Evolutionary conservation across 2,888 invertebrate species (phyloP).

Genomic region (Cylindroiulus punctatus): DNA sequence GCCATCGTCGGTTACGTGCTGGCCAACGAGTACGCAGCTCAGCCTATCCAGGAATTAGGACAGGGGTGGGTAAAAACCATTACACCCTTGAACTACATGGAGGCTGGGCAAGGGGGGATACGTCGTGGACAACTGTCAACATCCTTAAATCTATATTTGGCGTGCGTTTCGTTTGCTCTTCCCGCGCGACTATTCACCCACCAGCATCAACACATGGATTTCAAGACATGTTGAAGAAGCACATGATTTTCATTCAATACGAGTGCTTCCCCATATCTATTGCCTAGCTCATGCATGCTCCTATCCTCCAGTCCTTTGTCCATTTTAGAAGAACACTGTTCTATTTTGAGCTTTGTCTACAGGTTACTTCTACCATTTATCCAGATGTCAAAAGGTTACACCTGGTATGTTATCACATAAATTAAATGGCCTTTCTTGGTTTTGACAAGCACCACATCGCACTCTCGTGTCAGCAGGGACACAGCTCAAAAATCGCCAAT

Average conservation of each 20-base stretch:
- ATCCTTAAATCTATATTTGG: neutral
- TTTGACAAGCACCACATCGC: too few relatives aligned
- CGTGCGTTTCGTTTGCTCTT: neutral
- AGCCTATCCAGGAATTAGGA: neutral
- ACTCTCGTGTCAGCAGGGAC: too few relatives aligned
- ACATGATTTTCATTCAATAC: neutral
- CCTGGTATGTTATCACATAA: too few relatives aligned
- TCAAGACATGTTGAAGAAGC: neutral
- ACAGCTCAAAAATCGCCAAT: too few relatives aligned
- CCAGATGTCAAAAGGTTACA: too few relatives aligned
- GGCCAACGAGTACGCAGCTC: neutral
- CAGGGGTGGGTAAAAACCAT: slow-evolving; percentile 31
- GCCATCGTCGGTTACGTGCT: neutral
- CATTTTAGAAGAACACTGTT: too few relatives aligned
- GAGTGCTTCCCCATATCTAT: neutral
- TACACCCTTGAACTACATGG: slow-evolving; percentile 19
- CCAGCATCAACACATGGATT: neutral
- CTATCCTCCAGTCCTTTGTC: too few relatives aligned
- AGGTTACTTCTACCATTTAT: too few relatives aligned
- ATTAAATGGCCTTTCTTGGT: too few relatives aligned
- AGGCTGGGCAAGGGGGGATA: neutral
- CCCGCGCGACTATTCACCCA: neutral
- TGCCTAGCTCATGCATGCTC: too few relatives aligned
- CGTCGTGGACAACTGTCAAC: neutral
- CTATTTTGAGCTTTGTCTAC: too few relatives aligned